phyloP scores from a whole-genome alignment of 2,113 vertebrate genomes.

The Semicossyphus pulcher region DNA sequence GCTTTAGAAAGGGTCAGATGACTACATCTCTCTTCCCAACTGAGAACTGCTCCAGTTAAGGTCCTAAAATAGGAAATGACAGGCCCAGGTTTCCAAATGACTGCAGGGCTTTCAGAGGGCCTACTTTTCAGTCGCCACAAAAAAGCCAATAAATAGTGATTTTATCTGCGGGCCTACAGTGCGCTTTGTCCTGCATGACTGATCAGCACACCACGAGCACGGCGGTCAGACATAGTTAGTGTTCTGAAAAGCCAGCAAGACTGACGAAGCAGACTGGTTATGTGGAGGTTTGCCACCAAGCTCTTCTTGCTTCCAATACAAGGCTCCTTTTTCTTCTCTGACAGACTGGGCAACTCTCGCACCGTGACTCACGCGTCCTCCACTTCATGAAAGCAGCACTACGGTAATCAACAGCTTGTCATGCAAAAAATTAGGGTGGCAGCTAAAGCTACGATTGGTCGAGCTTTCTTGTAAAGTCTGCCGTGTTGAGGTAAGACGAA shows the following conservation, averaged over 20 bases:
- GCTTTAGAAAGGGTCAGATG: slow-evolving; percentile 68
- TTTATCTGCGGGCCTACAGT: slow-evolving; percentile 26
- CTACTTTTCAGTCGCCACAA: slow-evolving; percentile 62
- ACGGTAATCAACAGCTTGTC: background rate
- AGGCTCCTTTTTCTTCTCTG: background rate
- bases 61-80: slow-evolving; percentile 76
- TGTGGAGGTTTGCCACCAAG: background rate
- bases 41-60: slow-evolving; percentile 79
- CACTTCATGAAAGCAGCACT: slow-evolving; percentile 8
- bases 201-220: slow-evolving; percentile 32
- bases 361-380: slow-evolving; percentile 43
- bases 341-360: slow-evolving; percentile 23
- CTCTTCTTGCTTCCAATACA: background rate
- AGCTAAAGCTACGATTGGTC: too few species aligned
- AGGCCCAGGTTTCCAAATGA: slow-evolving; percentile 75
- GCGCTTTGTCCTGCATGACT: slow-evolving; percentile 43
- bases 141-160: slow-evolving; percentile 51
- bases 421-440: too few species aligned
- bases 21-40: slow-evolving; percentile 74
- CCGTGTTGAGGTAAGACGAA: background rate
- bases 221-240: slow-evolving; percentile 16
- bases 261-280: slow-evolving; percentile 1
- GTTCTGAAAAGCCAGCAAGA: background rate
- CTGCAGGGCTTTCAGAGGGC: slow-evolving; percentile 70
- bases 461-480: background rate